phyloP scores from a whole-genome alignment of 2,888 invertebrate species.

The Teleogryllus oceanicus region DNA sequence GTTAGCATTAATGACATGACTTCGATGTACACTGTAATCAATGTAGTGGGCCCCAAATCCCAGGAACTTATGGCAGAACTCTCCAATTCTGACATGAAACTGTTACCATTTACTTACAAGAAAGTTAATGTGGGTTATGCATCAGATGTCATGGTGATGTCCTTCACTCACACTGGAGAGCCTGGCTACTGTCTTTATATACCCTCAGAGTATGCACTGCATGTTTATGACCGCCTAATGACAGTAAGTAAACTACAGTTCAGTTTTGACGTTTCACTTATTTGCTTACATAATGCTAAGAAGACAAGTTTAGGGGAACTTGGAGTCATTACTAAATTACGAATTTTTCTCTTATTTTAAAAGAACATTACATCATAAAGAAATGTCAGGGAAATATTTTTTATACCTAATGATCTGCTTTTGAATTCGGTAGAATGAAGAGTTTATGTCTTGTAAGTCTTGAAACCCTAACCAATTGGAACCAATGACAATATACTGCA shows the following conservation, averaged over 20 bases:
- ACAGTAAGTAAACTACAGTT: slow-evolving; percentile 44
- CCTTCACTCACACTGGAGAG: slow-evolving; percentile 68
- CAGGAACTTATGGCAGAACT: slow-evolving; percentile 60
- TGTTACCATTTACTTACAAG: slow-evolving; percentile 63
- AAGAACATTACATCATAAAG: no score
- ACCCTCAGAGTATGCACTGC: slow-evolving; percentile 69
- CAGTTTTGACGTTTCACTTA: no score
- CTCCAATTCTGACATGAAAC: slow-evolving; percentile 59
- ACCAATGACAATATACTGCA: no score
- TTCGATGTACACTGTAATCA: slow-evolving; percentile 69
- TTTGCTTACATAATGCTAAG: no score
- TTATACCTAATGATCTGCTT: no score
- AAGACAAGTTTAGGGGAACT: no score
- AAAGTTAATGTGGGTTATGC: slow-evolving; percentile 64
- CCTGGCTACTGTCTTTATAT: slow-evolving; percentile 67
- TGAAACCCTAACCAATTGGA: no score
- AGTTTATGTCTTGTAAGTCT: no score
- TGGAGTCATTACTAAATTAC: no score
- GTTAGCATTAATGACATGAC: slow-evolving; percentile 65
- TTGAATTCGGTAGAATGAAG: no score
- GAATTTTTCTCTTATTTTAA: no score
- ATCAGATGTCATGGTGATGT: slow-evolving; percentile 66
- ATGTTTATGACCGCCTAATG: slow-evolving; percentile 67
- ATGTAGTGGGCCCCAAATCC: slow-evolving; percentile 68
- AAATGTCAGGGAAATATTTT: no score